Base-by-base conservation (phyloP, 2,888 invertebrate species). In the Cosmopolites sordidus region DNA sequence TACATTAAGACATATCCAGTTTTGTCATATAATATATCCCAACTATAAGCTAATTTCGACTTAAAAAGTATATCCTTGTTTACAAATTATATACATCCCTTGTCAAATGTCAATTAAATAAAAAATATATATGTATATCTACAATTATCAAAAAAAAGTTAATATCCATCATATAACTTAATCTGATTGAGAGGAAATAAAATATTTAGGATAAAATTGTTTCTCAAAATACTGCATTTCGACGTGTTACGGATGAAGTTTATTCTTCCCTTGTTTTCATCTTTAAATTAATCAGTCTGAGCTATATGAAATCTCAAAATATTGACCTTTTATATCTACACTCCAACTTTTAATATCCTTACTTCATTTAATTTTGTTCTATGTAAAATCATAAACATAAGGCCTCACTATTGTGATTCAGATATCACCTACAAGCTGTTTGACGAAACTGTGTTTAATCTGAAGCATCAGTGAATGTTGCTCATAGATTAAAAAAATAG, bases 41-140 rank as follows among this genome's bases (percentile, higher is more conserved):
- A 43, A 47, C 47, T 55, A 55, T 47, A 52, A 42, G 16, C 56
- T 56, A 56, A 37, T 52, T 48, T 41, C 60, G 60, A 56, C 59
- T 60, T 61, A 59, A 60, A 58, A 60, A 41, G 51, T 60, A 61
- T 51, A 47, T 43, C 58, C 58, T 41, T 61, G 58, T 63, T 62
- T 60, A 63, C 61, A 64, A 60, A 62, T 58, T 65, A 65, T 64
- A 55, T 65, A 65, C 64, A 64, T 18, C 44, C 44, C 45, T 27
- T 41, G 45, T 51, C 27, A 51, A 51, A 51, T 51, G 48, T 60
- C 58, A 55, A 44, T 61, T 56, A 62, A 62, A 54, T 58, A 58
- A 61, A 62, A 54, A 54, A 63, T 63, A 59, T 63, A 63, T 59
- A 61, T 43, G 50, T 33, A 33, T 12, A 33, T 33, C 33, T 33